These are phyloP conservation scores for Boulengeromyrus knoepffleri DNA, from an alignment of 2,113 vertebrate species.

Conservation along the genomic window DNA sequence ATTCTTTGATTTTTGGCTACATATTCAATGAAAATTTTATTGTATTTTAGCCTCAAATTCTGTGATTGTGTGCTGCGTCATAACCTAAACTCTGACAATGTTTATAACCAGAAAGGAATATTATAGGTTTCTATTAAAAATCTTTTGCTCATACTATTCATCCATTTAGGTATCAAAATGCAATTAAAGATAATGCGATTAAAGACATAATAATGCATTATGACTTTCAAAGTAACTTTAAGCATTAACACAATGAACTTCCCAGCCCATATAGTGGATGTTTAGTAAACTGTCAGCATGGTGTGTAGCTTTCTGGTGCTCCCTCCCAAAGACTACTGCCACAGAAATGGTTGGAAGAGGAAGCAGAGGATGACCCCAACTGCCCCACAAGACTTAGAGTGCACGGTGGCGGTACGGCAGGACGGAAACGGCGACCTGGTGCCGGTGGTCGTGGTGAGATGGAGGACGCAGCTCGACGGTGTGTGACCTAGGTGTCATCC, in stretches of 20 bases:
- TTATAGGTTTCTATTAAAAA: background rate
- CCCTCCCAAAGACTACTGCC: conserved; percentile 47
- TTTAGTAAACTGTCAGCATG: background rate
- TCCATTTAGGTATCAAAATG: background rate
- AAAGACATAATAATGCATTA: background rate
- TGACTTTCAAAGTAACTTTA: background rate
- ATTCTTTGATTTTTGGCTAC: background rate
- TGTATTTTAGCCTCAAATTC: background rate
- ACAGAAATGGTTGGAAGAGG: conserved; percentile 34
- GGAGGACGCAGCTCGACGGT: conserved; percentile 57
- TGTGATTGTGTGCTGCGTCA: background rate
- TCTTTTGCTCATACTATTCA: background rate
- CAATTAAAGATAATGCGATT: background rate
- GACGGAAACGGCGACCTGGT: conserved; percentile 41
- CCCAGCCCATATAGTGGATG: background rate
- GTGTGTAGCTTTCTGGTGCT: background rate
- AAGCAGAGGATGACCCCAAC: conserved; percentile 40
- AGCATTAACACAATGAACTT: background rate
- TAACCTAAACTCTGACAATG: background rate
- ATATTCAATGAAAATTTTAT: background rate
- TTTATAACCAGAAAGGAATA: background rate
- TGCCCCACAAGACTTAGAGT: conserved; percentile 37
- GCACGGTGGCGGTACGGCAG: conserved; percentile 8
- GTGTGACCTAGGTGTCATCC: conserved; percentile 6
- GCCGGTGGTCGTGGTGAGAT: conserved; percentile 46